phyloP scores from a whole-genome alignment of 2,797 vertebrate genomes.

The Borostomias antarcticus region DNA sequence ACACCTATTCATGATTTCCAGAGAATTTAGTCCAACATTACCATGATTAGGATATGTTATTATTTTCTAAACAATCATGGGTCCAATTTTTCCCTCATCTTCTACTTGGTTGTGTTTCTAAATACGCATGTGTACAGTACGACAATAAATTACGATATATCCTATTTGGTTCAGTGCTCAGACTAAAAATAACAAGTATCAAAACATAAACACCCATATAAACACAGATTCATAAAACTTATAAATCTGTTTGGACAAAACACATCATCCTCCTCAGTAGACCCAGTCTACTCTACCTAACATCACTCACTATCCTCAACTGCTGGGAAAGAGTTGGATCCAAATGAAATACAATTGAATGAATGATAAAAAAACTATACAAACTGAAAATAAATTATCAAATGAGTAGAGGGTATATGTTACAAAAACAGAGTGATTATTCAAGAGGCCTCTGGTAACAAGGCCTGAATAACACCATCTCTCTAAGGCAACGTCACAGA shows the following conservation, averaged over 20 bases:
- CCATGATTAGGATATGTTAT: not conserved
- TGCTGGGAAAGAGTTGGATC: not conserved
- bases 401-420: conserved; percentile 33
- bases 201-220: conserved; percentile 16
- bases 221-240: not conserved
- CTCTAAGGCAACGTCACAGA: conserved; percentile 19
- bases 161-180: conserved; percentile 50
- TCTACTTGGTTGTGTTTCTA: not conserved
- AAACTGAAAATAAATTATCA: conserved; percentile 35
- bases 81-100: not conserved
- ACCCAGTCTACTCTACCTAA: not conserved
- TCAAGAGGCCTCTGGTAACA: not conserved
- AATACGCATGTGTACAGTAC: conserved; percentile 3
- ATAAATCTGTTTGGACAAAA: not conserved
- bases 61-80: not conserved
- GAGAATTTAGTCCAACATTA: not conserved
- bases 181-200: conserved; percentile 35
- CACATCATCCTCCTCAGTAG: too few relatives aligned
- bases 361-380: conserved; percentile 16
- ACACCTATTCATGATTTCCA: not conserved
- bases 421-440: conserved; percentile 2
- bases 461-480: conserved; percentile 33
- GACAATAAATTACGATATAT: conserved; percentile 49
- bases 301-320: not conserved
- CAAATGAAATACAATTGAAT: conserved; percentile 5